Conservation (phyloP, 2,888 invertebrate genomes). For the Rugalucina vietnamica region DNA sequence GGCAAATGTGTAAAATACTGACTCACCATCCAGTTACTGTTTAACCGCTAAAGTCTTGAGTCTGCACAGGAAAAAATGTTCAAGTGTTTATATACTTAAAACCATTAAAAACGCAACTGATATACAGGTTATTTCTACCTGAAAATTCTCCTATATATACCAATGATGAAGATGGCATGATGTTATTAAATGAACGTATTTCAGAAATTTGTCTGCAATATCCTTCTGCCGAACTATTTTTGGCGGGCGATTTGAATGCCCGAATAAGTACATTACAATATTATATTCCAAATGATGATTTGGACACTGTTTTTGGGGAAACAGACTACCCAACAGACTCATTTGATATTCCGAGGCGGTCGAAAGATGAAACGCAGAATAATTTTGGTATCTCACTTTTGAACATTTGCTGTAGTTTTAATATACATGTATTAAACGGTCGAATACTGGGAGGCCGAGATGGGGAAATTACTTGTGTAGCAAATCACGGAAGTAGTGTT, state of each 20-base stretch:
- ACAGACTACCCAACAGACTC: neutral
- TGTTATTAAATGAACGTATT: neutral
- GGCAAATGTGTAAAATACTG: too few species aligned
- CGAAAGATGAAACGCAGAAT: too few species aligned
- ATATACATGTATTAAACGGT: conserved; percentile 27
- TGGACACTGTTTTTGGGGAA: neutral
- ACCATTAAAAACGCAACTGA: too few species aligned
- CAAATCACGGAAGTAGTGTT: conserved; percentile 22
- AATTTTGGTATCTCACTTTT: conserved; percentile 22
- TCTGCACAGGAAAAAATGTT: too few species aligned
- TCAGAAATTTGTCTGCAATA: neutral
- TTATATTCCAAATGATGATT: neutral
- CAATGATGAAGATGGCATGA: neutral
- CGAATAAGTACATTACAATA: neutral
- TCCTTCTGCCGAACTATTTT: neutral
- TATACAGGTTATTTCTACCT: too few species aligned
- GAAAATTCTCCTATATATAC: neutral
- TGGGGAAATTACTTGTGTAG: conserved; percentile 16
- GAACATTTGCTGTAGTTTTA: conserved; percentile 18
- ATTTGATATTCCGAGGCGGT: neutral
- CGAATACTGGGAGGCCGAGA: neutral
- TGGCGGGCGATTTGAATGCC: neutral
- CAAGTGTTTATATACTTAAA: too few species aligned
- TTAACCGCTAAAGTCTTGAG: too few species aligned
- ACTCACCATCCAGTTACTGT: too few species aligned